Conservation (phyloP, 2,797 vertebrate species). For the Chelon auratus region DNA sequence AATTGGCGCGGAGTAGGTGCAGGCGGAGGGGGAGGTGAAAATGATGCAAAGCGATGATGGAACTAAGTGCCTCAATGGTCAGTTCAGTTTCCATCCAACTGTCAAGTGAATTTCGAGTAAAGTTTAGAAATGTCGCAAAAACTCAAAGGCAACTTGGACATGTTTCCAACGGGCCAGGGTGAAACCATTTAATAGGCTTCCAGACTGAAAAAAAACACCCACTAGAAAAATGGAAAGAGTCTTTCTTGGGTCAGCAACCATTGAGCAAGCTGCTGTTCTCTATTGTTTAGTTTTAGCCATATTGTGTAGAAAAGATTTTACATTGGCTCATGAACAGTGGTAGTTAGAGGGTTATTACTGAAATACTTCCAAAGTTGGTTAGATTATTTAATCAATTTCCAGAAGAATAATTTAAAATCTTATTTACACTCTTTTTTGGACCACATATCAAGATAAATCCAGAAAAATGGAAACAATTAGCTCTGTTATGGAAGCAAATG, state of each 20-base stretch:
- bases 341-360: background rate
- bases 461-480: background rate
- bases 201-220: constrained; percentile 39
- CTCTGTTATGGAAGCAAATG: background rate
- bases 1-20: constrained; percentile 7
- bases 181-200: constrained; percentile 55
- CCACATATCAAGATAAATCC: background rate
- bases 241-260: constrained; percentile 26
- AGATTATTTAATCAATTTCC: background rate
- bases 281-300: constrained; percentile 14
- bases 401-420: background rate
- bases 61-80: constrained; percentile 49
- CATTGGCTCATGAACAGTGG: background rate
- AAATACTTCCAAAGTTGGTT: background rate
- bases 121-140: constrained; percentile 58
- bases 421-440: background rate
- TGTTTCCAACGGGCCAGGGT: constrained; percentile 52
- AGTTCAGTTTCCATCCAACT: constrained; percentile 60
- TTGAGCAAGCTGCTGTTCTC: constrained; percentile 49
- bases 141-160: constrained; percentile 37
- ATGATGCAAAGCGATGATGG: constrained; percentile 27
- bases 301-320: background rate
- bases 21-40: constrained; percentile 28
- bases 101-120: constrained; percentile 50
- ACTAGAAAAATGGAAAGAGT: constrained; percentile 47